These are phyloP conservation scores for Cephonodes hylas DNA, from an alignment of 2,888 invertebrate species.

Conservation along the genomic window DNA sequence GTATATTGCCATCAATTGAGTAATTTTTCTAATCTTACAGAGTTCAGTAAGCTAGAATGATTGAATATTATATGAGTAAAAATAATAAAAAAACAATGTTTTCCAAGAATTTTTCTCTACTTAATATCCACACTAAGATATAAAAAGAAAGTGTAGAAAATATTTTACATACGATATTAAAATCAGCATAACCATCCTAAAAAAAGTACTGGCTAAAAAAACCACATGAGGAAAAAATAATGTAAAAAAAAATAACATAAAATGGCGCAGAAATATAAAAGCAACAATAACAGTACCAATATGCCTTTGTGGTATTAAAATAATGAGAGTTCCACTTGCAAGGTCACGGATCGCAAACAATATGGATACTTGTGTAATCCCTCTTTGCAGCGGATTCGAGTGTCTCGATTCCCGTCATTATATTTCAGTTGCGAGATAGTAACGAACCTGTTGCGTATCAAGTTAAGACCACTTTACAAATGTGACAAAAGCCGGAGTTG, in stretches of 20 bases:
- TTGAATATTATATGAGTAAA: too few relatives aligned
- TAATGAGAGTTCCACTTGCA: conserved; percentile 48
- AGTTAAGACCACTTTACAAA: conserved; percentile 5
- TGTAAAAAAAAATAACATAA: not conserved
- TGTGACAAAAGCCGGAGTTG: conserved; percentile 4
- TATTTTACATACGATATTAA: too few relatives aligned
- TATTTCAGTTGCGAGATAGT: conserved; percentile 34
- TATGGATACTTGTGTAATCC: conserved; percentile 47
- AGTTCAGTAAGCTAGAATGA: too few relatives aligned
- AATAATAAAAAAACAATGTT: too few relatives aligned
- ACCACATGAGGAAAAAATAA: not conserved
- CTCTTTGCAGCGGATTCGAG: conserved; percentile 44
- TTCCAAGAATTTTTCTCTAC: too few relatives aligned
- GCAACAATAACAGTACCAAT: conserved; percentile 9
- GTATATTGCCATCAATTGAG: too few relatives aligned
- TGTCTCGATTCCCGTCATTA: conserved; percentile 40
- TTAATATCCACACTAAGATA: too few relatives aligned
- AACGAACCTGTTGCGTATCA: conserved; percentile 9
- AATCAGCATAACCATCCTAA: not conserved
- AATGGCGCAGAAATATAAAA: not conserved
- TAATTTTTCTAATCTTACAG: too few relatives aligned
- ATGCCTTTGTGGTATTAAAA: conserved; percentile 29
- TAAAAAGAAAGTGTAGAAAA: too few relatives aligned
- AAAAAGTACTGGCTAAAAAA: not conserved
- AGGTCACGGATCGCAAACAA: conserved; percentile 58